A percentile compares a stretch with the other conserved stretches of the same genome.
Evolutionary conservation across 2,797 vertebrate genomes (phyloP).

Genomic region (Myoxocephalus aenaeus): DNA sequence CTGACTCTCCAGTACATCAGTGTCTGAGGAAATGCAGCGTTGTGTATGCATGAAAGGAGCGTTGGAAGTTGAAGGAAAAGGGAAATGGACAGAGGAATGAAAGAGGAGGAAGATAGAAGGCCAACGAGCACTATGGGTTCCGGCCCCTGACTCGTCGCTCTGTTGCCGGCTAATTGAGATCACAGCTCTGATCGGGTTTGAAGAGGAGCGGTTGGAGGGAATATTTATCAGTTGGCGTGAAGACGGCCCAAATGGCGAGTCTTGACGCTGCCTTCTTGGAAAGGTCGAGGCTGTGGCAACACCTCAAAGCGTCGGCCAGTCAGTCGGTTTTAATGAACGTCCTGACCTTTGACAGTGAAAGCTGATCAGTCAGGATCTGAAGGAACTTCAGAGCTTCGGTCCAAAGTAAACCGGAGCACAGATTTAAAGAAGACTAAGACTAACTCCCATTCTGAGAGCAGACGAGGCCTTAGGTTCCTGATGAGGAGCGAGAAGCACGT

Average conservation of each 20-base stretch:
- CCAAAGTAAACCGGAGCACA: neutral
- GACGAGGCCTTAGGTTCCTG: neutral
- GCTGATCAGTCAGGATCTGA: conserved; percentile 69
- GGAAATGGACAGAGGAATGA: neutral
- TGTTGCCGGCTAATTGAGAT: conserved; percentile 71
- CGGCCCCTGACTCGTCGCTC: conserved; percentile 29
- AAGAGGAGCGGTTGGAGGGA: conserved; percentile 49
- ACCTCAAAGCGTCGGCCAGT: conserved; percentile 71
- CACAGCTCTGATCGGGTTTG: conserved; percentile 68
- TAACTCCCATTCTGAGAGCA: neutral
- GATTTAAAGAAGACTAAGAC: neutral
- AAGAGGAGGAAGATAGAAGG: neutral
- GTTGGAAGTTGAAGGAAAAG: neutral
- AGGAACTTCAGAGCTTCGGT: neutral
- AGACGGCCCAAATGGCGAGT: conserved; percentile 67
- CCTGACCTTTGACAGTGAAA: conserved; percentile 84
- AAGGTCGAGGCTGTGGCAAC: conserved; percentile 80
- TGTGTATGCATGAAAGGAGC: conserved; percentile 16
- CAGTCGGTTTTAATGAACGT: conserved; percentile 84
- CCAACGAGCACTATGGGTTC: neutral
- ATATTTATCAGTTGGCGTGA: conserved; percentile 66
- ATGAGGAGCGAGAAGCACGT: neutral
- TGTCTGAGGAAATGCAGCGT: conserved; percentile 26
- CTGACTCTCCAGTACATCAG: conserved; percentile 38
- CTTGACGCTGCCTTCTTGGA: conserved; percentile 72